Conservation (phyloP, 1,140 invertebrate genomes). For the Drosophila subobscura region DNA sequence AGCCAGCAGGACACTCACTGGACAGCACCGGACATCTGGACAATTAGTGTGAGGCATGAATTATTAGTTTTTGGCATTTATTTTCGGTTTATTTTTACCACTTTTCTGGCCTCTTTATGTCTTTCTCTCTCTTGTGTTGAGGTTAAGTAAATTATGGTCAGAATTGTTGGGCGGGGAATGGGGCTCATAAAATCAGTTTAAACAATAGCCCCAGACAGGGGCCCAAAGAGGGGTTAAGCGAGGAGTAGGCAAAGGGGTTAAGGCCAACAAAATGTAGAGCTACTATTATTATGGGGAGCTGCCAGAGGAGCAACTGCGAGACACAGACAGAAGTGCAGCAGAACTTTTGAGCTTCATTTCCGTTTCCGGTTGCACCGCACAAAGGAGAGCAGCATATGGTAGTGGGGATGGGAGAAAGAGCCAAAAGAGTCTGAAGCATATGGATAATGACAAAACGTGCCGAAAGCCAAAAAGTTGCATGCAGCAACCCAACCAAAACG, state of each 20-base stretch:
- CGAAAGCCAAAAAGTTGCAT: slow-evolving; percentile 56
- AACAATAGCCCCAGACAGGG: slow-evolving; percentile 19
- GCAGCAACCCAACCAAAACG: slow-evolving; percentile 9
- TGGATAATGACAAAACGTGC: slow-evolving; percentile 55
- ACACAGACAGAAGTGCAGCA: slow-evolving; percentile 2
- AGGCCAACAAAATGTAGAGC: slow-evolving; percentile 48
- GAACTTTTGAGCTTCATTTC: slow-evolving; percentile 62
- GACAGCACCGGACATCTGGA: slow-evolving; percentile 35
- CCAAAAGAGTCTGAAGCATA: slow-evolving; percentile 20
- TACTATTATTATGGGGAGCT: slow-evolving; percentile 45
- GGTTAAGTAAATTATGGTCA: slow-evolving; percentile 58
- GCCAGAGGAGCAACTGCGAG: slow-evolving; percentile 26
- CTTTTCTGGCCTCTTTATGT: background rate
- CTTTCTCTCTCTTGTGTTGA: slow-evolving; percentile 24
- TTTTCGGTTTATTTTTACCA: slow-evolving; percentile 1
- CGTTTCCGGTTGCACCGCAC: slow-evolving; percentile 37
- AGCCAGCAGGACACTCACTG: slow-evolving; percentile 4
- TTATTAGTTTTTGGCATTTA: slow-evolving; percentile 35
- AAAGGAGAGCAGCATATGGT: background rate
- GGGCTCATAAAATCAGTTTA: slow-evolving; percentile 54
- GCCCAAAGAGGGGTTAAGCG: too few relatives aligned
- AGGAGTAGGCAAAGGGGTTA: background rate
- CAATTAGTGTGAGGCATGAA: slow-evolving; percentile 51
- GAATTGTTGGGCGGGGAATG: slow-evolving; percentile 1
- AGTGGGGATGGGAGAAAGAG: background rate